Evolutionary conservation across 2,888 invertebrate genomes (phyloP).

Genomic region (Orthosia cruda): DNA sequence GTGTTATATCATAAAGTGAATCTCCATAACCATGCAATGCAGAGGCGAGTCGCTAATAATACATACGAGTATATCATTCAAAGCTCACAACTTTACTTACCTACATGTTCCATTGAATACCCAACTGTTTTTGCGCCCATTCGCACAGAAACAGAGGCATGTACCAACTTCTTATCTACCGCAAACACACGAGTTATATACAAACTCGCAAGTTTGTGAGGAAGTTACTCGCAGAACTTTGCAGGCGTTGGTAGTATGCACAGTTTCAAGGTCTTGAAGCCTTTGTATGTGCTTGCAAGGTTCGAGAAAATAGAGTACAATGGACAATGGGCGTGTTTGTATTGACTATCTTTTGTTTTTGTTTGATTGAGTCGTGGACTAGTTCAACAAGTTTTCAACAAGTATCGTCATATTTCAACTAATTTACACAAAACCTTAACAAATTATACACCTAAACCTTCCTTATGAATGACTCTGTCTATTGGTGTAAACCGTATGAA

Average conservation of each 20-base stretch:
- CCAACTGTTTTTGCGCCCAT: slow-evolving; percentile 51
- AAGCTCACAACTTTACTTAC: not conserved
- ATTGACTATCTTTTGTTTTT: slow-evolving; percentile 15
- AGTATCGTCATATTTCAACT: no score
- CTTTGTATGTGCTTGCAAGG: slow-evolving; percentile 34
- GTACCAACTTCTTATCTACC: slow-evolving; percentile 61
- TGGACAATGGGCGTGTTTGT: slow-evolving; percentile 30
- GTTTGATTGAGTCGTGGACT: slow-evolving; percentile 19
- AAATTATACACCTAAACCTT: no score
- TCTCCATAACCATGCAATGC: not conserved
- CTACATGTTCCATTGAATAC: slow-evolving; percentile 25
- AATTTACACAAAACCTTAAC: no score
- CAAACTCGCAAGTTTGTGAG: slow-evolving; percentile 44
- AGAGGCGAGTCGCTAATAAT: no score
- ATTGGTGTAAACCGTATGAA: no score
- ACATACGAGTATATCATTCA: not conserved
- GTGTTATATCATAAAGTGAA: not conserved
- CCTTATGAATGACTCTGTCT: no score
- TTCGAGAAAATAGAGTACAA: slow-evolving; percentile 34
- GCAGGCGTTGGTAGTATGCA: slow-evolving; percentile 45
- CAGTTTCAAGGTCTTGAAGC: slow-evolving; percentile 55
- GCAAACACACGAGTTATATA: slow-evolving; percentile 49
- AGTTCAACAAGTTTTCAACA: no score
- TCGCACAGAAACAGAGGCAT: slow-evolving; percentile 43
- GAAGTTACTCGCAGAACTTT: slow-evolving; percentile 43